These are phyloP conservation scores for Theristus sp. DNA, from an alignment of 2,888 invertebrate genomes.

Conservation along the genomic window DNA sequence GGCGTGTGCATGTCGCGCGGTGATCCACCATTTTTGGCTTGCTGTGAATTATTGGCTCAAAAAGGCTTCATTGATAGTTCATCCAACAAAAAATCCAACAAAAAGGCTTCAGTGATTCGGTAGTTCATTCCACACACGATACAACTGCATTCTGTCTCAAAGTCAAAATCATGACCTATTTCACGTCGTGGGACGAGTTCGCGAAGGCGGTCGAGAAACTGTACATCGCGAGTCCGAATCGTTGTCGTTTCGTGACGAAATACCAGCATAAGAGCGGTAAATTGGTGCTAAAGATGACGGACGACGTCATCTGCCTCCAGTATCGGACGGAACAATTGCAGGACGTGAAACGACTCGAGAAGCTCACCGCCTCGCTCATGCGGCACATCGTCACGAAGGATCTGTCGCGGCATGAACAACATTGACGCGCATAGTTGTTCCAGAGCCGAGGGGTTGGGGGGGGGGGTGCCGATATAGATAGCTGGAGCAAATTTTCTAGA, in stretches of 20 bases:
- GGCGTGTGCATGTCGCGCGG: no score
- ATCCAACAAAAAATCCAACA: no score
- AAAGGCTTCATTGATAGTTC: no score
- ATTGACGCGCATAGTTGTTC: no score
- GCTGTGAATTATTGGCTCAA: no score
- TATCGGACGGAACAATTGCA: constrained; percentile 18
- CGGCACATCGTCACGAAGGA: constrained; percentile 8
- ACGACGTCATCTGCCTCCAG: constrained; percentile 42
- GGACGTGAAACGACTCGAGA: constrained; percentile 20
- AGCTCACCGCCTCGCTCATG: constrained; percentile 11
- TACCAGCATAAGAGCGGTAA: constrained; percentile 72
- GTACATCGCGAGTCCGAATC: constrained; percentile 64
- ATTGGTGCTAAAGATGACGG: constrained; percentile 73
- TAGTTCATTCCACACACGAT: no score
- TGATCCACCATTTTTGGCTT: no score
- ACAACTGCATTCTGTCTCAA: no score
- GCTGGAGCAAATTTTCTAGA: no score
- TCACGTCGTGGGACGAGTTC: constrained; percentile 90
- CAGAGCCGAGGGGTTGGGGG: no score
- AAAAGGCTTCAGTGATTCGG: no score
- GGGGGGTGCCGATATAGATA: no score
- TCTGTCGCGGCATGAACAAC: not conserved
- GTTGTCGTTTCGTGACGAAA: constrained; percentile 62
- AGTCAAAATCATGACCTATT: constrained; percentile 66
- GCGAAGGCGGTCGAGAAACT: constrained; percentile 83